Conservation (phyloP, 2,113 vertebrate species). For the Corythornis cristatus region DNA sequence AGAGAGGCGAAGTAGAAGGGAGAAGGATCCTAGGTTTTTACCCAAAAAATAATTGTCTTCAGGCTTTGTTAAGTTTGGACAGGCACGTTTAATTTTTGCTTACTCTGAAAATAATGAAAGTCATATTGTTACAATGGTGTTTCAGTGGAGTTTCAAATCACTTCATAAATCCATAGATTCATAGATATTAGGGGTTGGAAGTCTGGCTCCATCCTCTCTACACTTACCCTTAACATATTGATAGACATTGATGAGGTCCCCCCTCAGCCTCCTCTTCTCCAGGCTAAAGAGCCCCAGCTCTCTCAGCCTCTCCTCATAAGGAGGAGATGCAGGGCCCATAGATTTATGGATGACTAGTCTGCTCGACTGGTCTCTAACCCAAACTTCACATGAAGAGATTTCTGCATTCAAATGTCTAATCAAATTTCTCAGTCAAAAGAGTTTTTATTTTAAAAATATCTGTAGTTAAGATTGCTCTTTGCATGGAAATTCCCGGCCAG, state of each 20-base stretch:
- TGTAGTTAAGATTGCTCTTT: background rate
- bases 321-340: no score
- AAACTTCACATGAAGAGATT: background rate
- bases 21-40: background rate
- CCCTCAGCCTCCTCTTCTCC: no score
- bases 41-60: background rate
- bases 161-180: accelerated
- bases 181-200: no score
- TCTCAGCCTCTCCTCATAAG: no score
- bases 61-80: background rate
- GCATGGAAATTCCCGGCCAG: background rate
- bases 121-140: background rate
- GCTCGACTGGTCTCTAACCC: no score
- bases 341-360: no score
- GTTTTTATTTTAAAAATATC: background rate
- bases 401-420: background rate
- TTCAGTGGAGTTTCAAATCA: background rate
- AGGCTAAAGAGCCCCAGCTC: no score
- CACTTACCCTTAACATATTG: no score
- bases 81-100: background rate
- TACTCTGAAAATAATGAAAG: background rate
- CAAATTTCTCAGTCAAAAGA: background rate
- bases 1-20: background rate
- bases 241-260: no score
- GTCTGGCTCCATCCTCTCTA: no score